Base-by-base conservation (phyloP, 2,888 invertebrate genomes). In the Loripinus fragilis region DNA sequence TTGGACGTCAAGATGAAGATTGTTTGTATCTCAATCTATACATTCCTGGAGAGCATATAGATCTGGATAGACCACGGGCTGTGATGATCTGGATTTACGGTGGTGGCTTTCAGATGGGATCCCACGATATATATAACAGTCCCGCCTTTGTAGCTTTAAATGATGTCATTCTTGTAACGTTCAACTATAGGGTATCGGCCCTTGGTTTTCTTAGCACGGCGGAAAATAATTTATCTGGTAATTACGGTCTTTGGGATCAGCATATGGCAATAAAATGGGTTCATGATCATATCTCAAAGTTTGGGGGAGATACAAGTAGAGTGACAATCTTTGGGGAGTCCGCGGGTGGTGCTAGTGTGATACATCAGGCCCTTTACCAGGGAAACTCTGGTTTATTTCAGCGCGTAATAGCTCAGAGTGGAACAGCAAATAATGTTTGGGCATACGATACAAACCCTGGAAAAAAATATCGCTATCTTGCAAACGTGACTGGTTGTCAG, bases 51-150 rank as follows among this genome's bases (percentile, higher is more conserved):
- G 30, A 10, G 20, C 12, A 28, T 7, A 55, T 25, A 8, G 55
- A 28, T 17, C 25, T 5, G 8, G 28, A 5, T 12, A 55, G 28
- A 20, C 12, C 48, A 28, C 3, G 17, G 5, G 55, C 55, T 55
- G 55, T 55, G 28, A 55, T 55, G 28, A 55, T 55, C 28, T 55
- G 55, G 55, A 55, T 55, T 5, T 55, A 55, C 28, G 55, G 55
- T 8, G 55, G 55, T 5, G 55, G 28, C 7, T 55, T 12, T 28
- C 55, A 55, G 25, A 5, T 25, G 8, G 55, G 55, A 25, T 25
- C 55, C 25, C 55, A 55, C 2, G 55, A 55, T 20, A 12, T 5
- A 10, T 55, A 55, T 28, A 17, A 25, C 7, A 8, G 28, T 10
- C 5, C 5, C 23, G 8, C 28, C 28, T 17, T 55, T 25, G 55